Evolutionary conservation across 2,797 vertebrate species (phyloP).

Genomic region (Diceros bicornis): DNA sequence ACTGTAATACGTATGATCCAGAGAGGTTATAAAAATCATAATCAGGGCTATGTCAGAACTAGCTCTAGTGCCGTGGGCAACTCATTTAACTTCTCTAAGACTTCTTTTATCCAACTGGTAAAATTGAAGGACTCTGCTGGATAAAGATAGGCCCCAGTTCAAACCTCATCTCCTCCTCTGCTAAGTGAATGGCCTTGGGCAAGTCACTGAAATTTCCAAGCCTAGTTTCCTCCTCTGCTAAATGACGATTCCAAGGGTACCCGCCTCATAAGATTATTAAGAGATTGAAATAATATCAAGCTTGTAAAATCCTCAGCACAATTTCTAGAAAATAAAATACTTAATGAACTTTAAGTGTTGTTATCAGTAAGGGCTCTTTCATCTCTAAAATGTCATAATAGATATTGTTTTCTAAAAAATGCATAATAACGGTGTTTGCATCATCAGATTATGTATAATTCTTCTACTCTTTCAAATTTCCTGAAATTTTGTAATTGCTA

Average conservation of each 20-base stretch:
- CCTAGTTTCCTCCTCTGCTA: neutral
- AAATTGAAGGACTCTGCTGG: neutral
- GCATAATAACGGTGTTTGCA: neutral
- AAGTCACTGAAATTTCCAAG: neutral
- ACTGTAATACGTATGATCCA: neutral
- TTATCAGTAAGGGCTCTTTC: neutral
- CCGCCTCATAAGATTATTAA: neutral
- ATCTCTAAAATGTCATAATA: neutral
- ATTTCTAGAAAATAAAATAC: slow-evolving; percentile 16
- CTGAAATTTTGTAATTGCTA: neutral
- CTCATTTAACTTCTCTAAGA: neutral
- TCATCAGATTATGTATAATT: neutral
- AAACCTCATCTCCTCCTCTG: neutral
- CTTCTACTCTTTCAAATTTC: slow-evolving; percentile 2
- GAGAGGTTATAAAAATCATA: neutral
- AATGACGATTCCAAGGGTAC: neutral
- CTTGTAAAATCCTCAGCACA: neutral
- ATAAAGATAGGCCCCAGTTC: neutral
- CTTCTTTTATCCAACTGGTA: neutral
- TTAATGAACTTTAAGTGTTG: neutral
- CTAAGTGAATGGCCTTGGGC: neutral
- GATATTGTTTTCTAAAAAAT: neutral
- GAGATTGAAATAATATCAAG: neutral
- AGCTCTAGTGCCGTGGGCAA: neutral
- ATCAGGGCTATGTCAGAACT: neutral